phyloP scores from a whole-genome alignment of 1,140 invertebrate species.

The Saccostrea echinata region DNA sequence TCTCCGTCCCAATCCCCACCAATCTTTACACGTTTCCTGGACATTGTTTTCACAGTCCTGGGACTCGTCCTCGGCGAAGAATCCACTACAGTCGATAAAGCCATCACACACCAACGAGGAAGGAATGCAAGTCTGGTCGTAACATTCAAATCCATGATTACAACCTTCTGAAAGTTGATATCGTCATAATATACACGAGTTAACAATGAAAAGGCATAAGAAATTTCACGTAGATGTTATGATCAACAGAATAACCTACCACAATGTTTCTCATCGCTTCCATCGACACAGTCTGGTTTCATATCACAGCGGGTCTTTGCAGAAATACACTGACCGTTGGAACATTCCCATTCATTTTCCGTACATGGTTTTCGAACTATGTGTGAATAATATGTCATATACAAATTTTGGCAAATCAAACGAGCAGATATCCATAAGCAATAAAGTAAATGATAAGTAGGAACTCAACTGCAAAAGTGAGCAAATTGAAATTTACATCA shows the following conservation, averaged over 20 bases:
- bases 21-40: slow-evolving; percentile 52
- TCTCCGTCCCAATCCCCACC: slow-evolving; percentile 39
- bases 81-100: slow-evolving; percentile 54
- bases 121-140: slow-evolving; percentile 54
- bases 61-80: slow-evolving; percentile 55
- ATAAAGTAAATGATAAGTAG: no score
- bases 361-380: not conserved
- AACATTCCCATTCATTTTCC: slow-evolving; percentile 44
- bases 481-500: no score
- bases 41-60: slow-evolving; percentile 30
- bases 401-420: no score
- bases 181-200: not conserved
- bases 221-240: not conserved
- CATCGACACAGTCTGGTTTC: slow-evolving; percentile 47
- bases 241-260: slow-evolving; percentile 37
- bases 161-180: slow-evolving; percentile 43
- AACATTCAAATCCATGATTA: slow-evolving; percentile 51
- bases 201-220: not conserved
- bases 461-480: no score
- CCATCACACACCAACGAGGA: slow-evolving; percentile 51
- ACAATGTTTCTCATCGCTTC: slow-evolving; percentile 54
- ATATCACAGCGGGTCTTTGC: slow-evolving; percentile 44
- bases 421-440: no score
- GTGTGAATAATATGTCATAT: no score
- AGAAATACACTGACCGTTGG: slow-evolving; percentile 50